Base-by-base conservation (phyloP, 2,113 vertebrate genomes). In the Pedetes capensis region DNA sequence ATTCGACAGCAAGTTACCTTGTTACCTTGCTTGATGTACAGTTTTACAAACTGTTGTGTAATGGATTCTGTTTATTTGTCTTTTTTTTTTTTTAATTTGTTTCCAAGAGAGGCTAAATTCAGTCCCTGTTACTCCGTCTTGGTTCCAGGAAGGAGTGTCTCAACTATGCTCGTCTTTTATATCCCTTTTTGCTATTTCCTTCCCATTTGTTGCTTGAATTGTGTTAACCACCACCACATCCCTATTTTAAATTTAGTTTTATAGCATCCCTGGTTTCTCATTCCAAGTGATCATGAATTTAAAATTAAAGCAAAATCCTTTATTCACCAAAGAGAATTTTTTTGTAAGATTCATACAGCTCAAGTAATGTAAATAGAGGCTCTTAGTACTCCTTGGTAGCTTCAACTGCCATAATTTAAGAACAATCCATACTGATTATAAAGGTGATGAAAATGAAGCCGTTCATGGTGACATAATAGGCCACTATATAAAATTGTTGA, bases 201-300 rank as follows among this genome's bases (percentile, higher is more conserved):
- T 89, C n/a, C 63, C 14, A 72, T 55, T 53, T 51, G 17, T 86
- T 44, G 3, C 49, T 87, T 47, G 47, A 53, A 29, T 39, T 93
- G 74, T 96, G 39, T 69, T 66, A 79, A 61, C 63, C 25, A 61
- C 49, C 29, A 69, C 68, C 53, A 44, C 1, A 1, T 59, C 17
- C 53, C 32, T 53, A 37, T 75, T 64, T 93, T 83, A 64, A 89
- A 76, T 55, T 64, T 57, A 87, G 42, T 64, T 44, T 32, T 63
- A 1, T 11, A 9, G 25, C 47, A 42, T 92, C 39, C 5, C 20
- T 27, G 1, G 3, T 75, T 69, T 32, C 8, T 83, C 32, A 59
- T 75, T 96, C 64, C 63, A 92, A 82, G 55, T 95, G 57, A 83
- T 91, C 44, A 78, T 80, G 64, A 83, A 81, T 75, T 94, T 29